Conservation (phyloP, 2,113 vertebrate species). For the Plotosus lineatus region DNA sequence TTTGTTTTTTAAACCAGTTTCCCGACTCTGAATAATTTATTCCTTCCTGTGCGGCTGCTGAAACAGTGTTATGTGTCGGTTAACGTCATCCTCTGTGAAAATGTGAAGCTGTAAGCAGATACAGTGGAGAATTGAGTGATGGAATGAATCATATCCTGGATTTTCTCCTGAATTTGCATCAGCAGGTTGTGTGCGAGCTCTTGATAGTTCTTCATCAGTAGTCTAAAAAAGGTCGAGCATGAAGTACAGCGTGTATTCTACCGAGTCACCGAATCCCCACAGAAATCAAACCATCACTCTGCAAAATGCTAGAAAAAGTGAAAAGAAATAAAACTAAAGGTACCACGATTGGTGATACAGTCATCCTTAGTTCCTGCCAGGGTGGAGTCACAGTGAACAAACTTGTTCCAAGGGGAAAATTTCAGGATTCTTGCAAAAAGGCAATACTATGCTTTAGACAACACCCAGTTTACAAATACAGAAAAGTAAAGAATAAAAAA, state of each 20-base stretch:
- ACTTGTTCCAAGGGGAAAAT: neutral
- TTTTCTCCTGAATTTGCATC: neutral
- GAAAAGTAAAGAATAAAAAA: neutral
- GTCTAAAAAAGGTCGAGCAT: neutral
- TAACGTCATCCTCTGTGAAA: constrained; percentile 1
- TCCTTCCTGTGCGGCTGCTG: neutral
- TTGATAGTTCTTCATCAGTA: neutral
- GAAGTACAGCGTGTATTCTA: neutral
- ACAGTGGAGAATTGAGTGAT: neutral
- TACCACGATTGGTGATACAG: neutral
- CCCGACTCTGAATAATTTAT: neutral
- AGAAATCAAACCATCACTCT: neutral
- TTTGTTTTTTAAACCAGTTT: neutral
- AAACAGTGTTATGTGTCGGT: neutral
- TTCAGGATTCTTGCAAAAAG: neutral
- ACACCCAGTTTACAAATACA: neutral
- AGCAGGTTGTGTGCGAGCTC: neutral
- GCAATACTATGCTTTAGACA: neutral
- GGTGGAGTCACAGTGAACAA: neutral
- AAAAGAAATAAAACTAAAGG: neutral
- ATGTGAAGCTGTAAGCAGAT: constrained; percentile 1
- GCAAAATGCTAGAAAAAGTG: neutral
- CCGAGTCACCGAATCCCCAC: neutral
- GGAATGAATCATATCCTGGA: too few relatives aligned
- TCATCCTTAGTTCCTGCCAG: neutral